These are phyloP conservation scores for Baccha elongata DNA, from an alignment of 2,888 invertebrate species.

Conservation along the genomic window DNA sequence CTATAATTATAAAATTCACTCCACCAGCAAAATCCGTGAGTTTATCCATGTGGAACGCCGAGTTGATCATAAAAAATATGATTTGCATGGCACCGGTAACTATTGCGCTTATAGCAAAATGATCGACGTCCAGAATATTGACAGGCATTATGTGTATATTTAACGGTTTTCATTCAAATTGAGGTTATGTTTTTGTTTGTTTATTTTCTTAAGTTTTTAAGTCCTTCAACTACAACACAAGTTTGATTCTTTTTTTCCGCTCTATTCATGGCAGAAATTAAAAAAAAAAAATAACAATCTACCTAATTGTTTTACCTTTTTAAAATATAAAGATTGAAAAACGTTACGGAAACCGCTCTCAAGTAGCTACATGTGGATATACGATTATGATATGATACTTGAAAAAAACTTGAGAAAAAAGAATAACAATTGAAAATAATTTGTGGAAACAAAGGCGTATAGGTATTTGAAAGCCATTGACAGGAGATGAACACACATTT, in stretches of 20 bases:
- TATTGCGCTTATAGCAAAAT: conserved; percentile 93
- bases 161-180: conserved; percentile 54
- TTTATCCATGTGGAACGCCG: conserved; percentile 93
- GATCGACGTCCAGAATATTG: conserved; percentile 89
- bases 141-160: conserved; percentile 78
- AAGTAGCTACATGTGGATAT: conserved; percentile 21
- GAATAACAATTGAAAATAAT: conserved; percentile 32
- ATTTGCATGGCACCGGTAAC: conserved; percentile 93
- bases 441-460: conserved; percentile 47
- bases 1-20: conserved; percentile 94
- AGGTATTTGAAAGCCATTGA: conserved; percentile 48
- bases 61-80: conserved; percentile 93
- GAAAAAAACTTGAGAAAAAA: conserved; percentile 1
- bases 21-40: conserved; percentile 97
- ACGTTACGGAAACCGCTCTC: conserved; percentile 4
- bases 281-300: conserved; percentile 20
- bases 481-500: conserved; percentile 41
- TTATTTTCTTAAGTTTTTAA: not conserved
- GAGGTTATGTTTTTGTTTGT: conserved; percentile 9
- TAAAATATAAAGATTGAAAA: conserved; percentile 25
- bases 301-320: conserved; percentile 10
- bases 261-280: conserved; percentile 30
- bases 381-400: conserved; percentile 39
- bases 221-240: conserved; percentile 7
- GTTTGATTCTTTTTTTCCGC: not conserved